Conservation (phyloP, 2,888 invertebrate species). For the Macroteleia sp. region DNA sequence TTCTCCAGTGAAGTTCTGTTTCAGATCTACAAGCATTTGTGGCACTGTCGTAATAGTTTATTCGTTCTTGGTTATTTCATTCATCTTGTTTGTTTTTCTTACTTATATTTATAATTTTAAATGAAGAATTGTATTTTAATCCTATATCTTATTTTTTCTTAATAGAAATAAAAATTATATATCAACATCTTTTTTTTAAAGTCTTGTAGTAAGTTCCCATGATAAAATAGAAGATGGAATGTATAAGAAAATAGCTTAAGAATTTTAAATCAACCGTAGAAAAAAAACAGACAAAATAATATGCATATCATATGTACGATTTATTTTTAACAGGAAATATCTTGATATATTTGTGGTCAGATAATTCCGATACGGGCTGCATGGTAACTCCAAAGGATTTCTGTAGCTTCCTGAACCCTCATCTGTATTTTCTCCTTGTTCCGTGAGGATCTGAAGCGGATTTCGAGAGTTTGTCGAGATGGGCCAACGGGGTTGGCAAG, state of each 20-base stretch:
- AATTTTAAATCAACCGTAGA: too few species aligned
- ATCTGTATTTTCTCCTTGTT: conserved; percentile 60
- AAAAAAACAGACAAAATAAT: background rate
- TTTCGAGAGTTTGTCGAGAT: conserved; percentile 69
- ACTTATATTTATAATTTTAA: too few species aligned
- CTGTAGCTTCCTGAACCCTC: conserved; percentile 60
- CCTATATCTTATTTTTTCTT: too few species aligned
- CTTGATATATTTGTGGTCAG: conserved; percentile 59
- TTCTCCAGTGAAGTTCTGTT: conserved; percentile 57
- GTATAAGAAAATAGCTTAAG: too few species aligned
- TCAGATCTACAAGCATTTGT: conserved; percentile 25
- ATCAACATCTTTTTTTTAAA: too few species aligned
- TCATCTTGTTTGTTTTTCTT: too few species aligned
- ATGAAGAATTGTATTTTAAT: too few species aligned
- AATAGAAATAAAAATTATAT: too few species aligned
- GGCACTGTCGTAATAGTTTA: conserved; percentile 29
- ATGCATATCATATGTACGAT: conserved; percentile 9
- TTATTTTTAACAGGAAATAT: conserved; percentile 52
- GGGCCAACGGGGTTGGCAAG: conserved; percentile 60
- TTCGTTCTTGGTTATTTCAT: background rate
- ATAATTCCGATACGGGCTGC: conserved; percentile 59
- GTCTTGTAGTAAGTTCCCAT: too few species aligned
- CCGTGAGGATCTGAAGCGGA: conserved; percentile 62
- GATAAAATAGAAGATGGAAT: too few species aligned
- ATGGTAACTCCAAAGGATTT: conserved; percentile 49